Percentiles rank a stretch among this genome's conserved stretches.
Conservation (phyloP, 2,113 vertebrate species). For the Apistogramma diplotaenia region DNA sequence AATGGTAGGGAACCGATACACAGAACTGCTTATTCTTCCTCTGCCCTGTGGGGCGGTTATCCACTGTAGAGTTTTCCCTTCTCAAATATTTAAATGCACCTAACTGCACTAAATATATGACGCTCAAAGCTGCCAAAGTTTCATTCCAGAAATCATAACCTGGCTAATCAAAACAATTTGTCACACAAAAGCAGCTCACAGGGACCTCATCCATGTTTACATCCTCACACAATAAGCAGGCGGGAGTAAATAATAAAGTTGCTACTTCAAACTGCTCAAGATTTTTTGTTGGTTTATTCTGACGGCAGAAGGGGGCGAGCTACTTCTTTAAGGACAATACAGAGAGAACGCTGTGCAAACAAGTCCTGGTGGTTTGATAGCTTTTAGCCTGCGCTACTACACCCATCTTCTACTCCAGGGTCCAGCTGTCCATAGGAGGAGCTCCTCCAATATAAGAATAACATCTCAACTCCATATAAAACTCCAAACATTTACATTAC, state of each 20-base stretch:
- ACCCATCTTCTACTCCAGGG: slow-evolving; percentile 43
- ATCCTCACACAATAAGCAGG: neutral
- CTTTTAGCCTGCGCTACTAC: slow-evolving; percentile 40
- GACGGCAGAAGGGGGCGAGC: neutral
- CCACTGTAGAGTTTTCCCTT: too few species aligned
- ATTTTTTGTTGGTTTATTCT: neutral
- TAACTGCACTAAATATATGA: neutral
- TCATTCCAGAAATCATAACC: neutral
- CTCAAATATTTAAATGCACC: too few species aligned
- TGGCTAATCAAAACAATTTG: neutral
- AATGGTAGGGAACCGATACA: neutral
- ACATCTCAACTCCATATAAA: slow-evolving; percentile 74
- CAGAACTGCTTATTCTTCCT: too few species aligned
- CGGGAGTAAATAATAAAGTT: neutral
- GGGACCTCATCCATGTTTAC: too few species aligned
- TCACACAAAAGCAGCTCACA: neutral
- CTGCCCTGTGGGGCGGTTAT: too few species aligned
- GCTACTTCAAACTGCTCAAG: neutral
- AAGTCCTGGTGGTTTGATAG: slow-evolving; percentile 42
- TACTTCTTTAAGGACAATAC: neutral
- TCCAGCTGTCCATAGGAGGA: slow-evolving; percentile 71
- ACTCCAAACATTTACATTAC: slow-evolving; percentile 79
- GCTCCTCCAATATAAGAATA: slow-evolving; percentile 72
- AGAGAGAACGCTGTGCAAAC: neutral
- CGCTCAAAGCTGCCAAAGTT: neutral